Conservation (phyloP, 2,888 invertebrate genomes). For the Lithophane leautieri region DNA sequence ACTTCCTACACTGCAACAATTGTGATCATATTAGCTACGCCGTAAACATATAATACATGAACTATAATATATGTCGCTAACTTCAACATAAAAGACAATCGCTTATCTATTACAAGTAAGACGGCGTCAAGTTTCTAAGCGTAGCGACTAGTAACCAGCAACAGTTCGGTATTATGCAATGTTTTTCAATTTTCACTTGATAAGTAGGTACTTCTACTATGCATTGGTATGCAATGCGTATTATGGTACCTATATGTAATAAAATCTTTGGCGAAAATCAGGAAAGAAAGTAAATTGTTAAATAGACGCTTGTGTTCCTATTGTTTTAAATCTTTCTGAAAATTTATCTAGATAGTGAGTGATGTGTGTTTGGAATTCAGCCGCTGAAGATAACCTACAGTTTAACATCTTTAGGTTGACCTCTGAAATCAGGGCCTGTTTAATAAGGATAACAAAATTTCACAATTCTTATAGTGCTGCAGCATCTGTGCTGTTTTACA, state of each 20-base stretch:
- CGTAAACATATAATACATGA: too few relatives aligned
- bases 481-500: too few relatives aligned
- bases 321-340: too few relatives aligned
- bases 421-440: too few relatives aligned
- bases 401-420: too few relatives aligned
- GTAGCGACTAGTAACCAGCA: background rate
- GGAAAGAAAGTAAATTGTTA: too few relatives aligned
- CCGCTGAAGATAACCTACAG: too few relatives aligned
- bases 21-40: background rate
- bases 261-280: background rate
- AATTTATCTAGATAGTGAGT: too few relatives aligned
- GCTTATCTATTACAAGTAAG: constrained; percentile 1
- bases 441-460: too few relatives aligned
- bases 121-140: constrained; percentile 9
- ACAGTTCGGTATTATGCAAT: constrained; percentile 12
- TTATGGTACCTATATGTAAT: background rate
- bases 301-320: too few relatives aligned
- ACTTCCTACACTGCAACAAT: background rate
- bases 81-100: constrained; percentile 7
- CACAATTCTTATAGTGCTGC: too few relatives aligned
- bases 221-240: constrained; percentile 9
- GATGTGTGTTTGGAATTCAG: background rate
- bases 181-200: constrained; percentile 14
- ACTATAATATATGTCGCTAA: background rate
- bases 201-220: constrained; percentile 8